Percentiles rank a stretch among this genome's conserved stretches.
These are phyloP conservation scores for Stenurella melanura DNA, from an alignment of 2,888 invertebrate species.

Conservation along the genomic window DNA sequence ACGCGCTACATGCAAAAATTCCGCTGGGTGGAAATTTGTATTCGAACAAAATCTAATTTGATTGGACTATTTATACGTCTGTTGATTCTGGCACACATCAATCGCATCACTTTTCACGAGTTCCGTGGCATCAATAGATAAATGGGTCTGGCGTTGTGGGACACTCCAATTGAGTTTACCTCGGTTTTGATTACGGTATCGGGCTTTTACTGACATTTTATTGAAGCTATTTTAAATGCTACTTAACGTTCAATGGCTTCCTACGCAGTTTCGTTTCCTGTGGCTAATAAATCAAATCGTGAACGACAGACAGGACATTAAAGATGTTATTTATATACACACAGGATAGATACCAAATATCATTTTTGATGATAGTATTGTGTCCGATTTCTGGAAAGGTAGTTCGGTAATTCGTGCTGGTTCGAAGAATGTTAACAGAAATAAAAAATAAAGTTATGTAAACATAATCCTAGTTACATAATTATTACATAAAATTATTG, in stretches of 20 bases:
- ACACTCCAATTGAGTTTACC: background rate
- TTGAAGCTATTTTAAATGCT: slow-evolving; percentile 9
- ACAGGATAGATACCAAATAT: slow-evolving; percentile 2
- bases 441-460: too few relatives aligned
- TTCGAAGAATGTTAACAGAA: background rate
- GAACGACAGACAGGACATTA: slow-evolving; percentile 14
- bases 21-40: too few relatives aligned
- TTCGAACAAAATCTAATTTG: too few relatives aligned
- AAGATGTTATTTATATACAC: background rate
- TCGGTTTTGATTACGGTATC: background rate
- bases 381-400: background rate
- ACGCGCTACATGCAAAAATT: too few relatives aligned
- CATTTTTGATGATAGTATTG: background rate
- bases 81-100: slow-evolving; percentile 3
- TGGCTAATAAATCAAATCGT: slow-evolving; percentile 20
- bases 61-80: background rate
- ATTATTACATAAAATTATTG: too few relatives aligned
- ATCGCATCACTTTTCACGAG: background rate
- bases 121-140: slow-evolving; percentile 1
- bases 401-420: background rate
- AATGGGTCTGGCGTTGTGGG: background rate
- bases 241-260: slow-evolving; percentile 21
- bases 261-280: slow-evolving; percentile 11
- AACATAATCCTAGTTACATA: too few relatives aligned
- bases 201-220: slow-evolving; percentile 1